Evolutionary conservation across 2,797 vertebrate genomes (phyloP).

Genomic region (Coregonus sp.): DNA sequence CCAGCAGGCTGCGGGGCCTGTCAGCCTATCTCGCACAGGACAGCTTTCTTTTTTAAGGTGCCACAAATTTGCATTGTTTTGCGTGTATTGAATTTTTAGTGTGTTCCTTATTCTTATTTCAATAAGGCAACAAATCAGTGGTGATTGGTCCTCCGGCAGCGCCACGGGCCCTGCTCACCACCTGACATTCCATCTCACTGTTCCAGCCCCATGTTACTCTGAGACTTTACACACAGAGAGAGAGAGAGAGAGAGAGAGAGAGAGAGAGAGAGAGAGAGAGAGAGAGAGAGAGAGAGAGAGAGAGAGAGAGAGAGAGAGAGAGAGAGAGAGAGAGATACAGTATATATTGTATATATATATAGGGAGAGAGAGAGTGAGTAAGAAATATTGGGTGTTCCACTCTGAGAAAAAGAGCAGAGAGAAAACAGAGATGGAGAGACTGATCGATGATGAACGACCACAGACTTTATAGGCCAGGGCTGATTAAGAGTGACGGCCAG

Average conservation of each 20-base stretch:
- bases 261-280: neutral
- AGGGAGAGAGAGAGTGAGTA: no score
- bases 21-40: conserved; percentile 62
- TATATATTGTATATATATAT: no score
- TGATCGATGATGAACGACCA: conserved; percentile 74
- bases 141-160: conserved; percentile 64
- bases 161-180: conserved; percentile 45
- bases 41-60: conserved; percentile 41
- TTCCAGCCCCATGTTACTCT: no score
- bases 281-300: neutral
- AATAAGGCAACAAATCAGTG: conserved; percentile 80
- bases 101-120: conserved; percentile 75
- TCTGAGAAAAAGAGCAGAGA: neutral
- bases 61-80: conserved; percentile 79
- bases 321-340: conserved; percentile 33
- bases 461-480: conserved; percentile 60
- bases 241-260: neutral
- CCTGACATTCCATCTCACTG: conserved; percentile 74
- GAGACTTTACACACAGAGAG: no score
- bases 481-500: conserved; percentile 84
- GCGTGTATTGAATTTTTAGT: conserved; percentile 72
- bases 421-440: conserved; percentile 58
- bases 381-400: no score
- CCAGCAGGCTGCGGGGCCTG: conserved; percentile 67
- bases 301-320: conserved; percentile 6